Evolutionary conservation across 2,113 vertebrate species (phyloP).

Genomic region (Ahaetulla prasina): DNA sequence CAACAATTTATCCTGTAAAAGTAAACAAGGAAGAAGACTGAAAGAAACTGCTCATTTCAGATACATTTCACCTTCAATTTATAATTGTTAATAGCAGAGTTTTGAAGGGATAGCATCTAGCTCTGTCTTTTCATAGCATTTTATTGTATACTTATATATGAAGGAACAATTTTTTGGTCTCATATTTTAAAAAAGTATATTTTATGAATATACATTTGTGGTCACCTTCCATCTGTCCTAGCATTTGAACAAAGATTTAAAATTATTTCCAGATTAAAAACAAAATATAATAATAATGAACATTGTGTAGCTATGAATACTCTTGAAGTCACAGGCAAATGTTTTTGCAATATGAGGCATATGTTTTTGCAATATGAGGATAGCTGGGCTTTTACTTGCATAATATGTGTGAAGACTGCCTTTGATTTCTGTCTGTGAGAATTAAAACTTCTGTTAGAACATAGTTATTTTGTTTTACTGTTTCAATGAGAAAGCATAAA

Average conservation of each 20-base stretch:
- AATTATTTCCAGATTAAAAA: neutral
- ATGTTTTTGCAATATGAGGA: accelerated
- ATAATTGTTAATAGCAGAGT: neutral
- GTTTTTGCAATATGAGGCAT: accelerated
- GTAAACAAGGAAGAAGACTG: constrained; percentile 9
- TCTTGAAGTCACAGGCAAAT: neutral
- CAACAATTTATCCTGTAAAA: neutral
- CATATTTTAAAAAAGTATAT: neutral
- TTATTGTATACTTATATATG: neutral
- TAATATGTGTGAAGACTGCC: accelerated
- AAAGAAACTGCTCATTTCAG: neutral
- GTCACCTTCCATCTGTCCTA: neutral
- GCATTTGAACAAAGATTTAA: neutral
- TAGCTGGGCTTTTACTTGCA: accelerated
- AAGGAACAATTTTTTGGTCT: neutral
- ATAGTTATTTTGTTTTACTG: accelerated
- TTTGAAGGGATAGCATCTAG: neutral
- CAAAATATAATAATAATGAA: neutral
- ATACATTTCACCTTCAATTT: neutral
- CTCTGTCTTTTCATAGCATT: neutral
- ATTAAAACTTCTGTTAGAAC: neutral
- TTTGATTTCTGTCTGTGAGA: neutral
- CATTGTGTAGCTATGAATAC: accelerated
- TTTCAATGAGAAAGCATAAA: accelerated
- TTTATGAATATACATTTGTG: neutral